Conservation (phyloP, 1,140 invertebrate genomes). For the Cydia splendana region DNA sequence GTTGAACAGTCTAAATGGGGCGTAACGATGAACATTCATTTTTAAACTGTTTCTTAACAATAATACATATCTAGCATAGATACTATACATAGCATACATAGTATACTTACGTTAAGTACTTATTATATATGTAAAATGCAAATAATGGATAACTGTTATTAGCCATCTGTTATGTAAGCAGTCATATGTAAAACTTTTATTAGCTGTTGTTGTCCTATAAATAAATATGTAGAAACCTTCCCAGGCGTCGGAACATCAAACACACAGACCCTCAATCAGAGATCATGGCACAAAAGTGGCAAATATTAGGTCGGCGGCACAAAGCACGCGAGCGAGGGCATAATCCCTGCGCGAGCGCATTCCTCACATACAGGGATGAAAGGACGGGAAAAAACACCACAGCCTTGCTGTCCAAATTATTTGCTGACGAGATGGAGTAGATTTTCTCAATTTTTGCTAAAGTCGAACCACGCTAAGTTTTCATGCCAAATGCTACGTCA, state of each 20-base stretch:
- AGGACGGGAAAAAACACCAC: not conserved
- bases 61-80: no score
- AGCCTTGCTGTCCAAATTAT: not conserved
- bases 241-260: constrained; percentile 10
- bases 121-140: no score
- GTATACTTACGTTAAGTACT: no score
- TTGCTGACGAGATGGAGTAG: not conserved
- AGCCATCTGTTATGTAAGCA: no score
- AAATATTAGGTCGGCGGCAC: not conserved
- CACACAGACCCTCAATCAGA: not conserved
- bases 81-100: no score
- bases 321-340: not conserved
- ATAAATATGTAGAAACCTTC: not conserved
- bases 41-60: no score
- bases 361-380: constrained; percentile 14
- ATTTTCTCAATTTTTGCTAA: not conserved
- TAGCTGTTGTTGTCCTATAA: not conserved
- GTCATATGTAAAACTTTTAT: not conserved
- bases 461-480: no score
- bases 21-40: no score
- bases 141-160: no score
- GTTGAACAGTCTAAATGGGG: no score
- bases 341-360: not conserved
- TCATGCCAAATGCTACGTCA: no score
- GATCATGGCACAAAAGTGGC: not conserved